Evolutionary conservation across 2,888 invertebrate genomes (phyloP).

Genomic region (Drosophila limbata): DNA sequence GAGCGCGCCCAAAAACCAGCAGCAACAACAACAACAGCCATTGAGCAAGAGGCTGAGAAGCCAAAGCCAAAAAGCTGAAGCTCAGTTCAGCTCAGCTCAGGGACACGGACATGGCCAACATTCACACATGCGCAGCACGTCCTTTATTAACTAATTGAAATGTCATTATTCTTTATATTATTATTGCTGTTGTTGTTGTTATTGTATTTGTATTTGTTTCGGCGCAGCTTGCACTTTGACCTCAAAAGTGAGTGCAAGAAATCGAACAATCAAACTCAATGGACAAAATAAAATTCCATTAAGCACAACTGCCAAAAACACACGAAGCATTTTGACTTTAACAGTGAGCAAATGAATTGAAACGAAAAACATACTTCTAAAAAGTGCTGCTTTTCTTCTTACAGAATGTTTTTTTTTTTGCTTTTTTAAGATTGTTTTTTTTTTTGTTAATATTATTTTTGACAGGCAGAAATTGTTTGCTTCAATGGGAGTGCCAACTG

Average conservation of each 20-base stretch:
- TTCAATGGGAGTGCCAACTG: constrained; percentile 44
- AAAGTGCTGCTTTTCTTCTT: neutral
- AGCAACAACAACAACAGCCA: neutral
- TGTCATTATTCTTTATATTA: constrained; percentile 47
- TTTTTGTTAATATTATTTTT: constrained; percentile 23
- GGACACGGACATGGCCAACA: constrained; percentile 57
- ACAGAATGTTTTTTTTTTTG: constrained; percentile 15
- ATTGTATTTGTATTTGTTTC: constrained; percentile 9
- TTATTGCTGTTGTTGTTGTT: constrained; percentile 27
- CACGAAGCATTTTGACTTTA: constrained; percentile 57
- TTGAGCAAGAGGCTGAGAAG: constrained; percentile 16
- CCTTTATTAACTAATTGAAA: constrained; percentile 76
- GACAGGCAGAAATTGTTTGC: neutral
- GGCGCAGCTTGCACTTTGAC: constrained; percentile 69
- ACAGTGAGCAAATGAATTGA: constrained; percentile 16
- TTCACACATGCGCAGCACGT: constrained; percentile 69
- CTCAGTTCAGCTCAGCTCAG: constrained; percentile 33
- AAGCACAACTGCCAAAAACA: constrained; percentile 69
- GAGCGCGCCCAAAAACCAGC: constrained; percentile 46
- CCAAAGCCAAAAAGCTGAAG: constrained; percentile 26
- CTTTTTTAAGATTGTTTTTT: constrained; percentile 3
- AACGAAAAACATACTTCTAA: neutral
- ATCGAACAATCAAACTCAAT: constrained; percentile 53
- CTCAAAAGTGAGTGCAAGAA: constrained; percentile 55
- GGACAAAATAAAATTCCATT: constrained; percentile 66